Evolutionary conservation across 1,140 invertebrate species (phyloP).

Genomic region (Tribolium madens): DNA sequence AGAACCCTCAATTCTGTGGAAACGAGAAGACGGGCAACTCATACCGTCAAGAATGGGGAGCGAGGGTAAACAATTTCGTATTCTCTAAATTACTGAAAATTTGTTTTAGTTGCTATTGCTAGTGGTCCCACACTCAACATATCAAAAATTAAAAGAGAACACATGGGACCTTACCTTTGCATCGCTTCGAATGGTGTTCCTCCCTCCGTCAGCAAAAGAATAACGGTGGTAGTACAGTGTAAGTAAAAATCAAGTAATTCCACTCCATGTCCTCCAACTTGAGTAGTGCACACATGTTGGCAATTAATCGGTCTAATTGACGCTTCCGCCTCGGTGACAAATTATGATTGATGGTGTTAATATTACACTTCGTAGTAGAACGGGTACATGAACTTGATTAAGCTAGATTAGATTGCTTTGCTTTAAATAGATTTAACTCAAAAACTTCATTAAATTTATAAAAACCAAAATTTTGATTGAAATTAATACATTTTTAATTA

Average conservation of each 20-base stretch:
- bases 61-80: conserved; percentile 31
- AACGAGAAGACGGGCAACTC: conserved; percentile 80
- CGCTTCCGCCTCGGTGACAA: not conserved
- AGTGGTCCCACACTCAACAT: conserved; percentile 82
- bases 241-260: conserved; percentile 66
- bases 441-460: not conserved
- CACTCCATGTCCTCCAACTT: not conserved
- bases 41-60: conserved; percentile 65
- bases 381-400: not conserved
- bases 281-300: not conserved
- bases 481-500: not conserved
- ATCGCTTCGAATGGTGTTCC: conserved; percentile 85
- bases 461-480: not conserved
- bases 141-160: conserved; percentile 84
- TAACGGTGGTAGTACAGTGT: conserved; percentile 90
- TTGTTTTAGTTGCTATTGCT: conserved; percentile 71
- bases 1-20: conserved; percentile 84
- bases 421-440: not conserved
- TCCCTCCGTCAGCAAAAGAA: conserved; percentile 84
- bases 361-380: not conserved
- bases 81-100: not conserved
- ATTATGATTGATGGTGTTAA: not conserved
- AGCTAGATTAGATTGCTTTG: not conserved
- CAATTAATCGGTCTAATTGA: not conserved
- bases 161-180: conserved; percentile 93